These are phyloP conservation scores for Ageneiosus marmoratus DNA, from an alignment of 2,113 vertebrate genomes.

Conservation along the genomic window DNA sequence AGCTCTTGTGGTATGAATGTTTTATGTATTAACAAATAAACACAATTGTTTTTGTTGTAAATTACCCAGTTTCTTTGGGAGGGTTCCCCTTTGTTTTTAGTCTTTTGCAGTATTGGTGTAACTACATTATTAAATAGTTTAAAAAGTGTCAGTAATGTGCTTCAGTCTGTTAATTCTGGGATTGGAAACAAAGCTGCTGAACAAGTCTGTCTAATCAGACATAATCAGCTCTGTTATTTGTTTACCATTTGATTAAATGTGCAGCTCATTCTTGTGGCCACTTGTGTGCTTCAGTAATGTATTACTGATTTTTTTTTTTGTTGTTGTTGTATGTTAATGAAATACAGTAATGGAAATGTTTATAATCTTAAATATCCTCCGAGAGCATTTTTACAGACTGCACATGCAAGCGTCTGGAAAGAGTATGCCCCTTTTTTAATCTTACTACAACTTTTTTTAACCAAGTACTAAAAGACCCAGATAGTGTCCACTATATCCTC, in stretches of 20 bases:
- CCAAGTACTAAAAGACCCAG: neutral
- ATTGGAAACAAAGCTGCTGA: slow-evolving; percentile 13
- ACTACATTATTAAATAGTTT: neutral
- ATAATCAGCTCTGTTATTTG: slow-evolving; percentile 1
- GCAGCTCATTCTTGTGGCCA: neutral
- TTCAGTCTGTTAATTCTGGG: slow-evolving; percentile 20
- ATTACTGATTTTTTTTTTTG: slow-evolving; percentile 18
- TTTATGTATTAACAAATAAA: slow-evolving; percentile 51
- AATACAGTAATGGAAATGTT: neutral
- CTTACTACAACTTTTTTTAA: neutral
- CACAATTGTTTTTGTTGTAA: slow-evolving; percentile 44
- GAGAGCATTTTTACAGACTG: neutral
- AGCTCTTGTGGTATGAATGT: slow-evolving; percentile 13
- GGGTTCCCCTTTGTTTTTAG: neutral
- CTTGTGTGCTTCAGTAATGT: neutral
- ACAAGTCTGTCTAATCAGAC: slow-evolving; percentile 25
- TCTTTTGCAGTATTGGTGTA: neutral
- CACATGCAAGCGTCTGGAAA: neutral
- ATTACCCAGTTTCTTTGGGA: neutral
- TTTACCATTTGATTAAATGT: slow-evolving; percentile 36
- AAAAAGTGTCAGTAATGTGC: slow-evolving; percentile 26
- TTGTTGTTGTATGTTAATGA: neutral
- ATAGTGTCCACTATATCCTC: neutral
- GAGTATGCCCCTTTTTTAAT: neutral
- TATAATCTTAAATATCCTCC: no score